Evolutionary conservation across 2,888 invertebrate species (phyloP).

Genomic region (Campopleginae sp.): DNA sequence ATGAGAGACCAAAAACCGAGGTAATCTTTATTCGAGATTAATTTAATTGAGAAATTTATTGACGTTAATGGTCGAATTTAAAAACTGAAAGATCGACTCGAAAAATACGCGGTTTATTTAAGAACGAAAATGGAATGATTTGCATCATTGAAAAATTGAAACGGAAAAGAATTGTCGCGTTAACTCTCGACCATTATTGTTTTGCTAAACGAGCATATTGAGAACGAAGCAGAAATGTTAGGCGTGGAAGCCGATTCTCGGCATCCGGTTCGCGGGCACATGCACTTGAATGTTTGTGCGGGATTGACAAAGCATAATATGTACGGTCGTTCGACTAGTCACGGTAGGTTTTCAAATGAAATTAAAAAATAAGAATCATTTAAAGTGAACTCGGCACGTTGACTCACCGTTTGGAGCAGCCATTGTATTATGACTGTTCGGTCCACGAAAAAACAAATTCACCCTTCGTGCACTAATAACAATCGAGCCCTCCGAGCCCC

Average conservation of each 20-base stretch:
- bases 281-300: slow-evolving; percentile 14
- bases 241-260: slow-evolving; percentile 23
- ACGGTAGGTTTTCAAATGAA: neutral
- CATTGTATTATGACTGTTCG: neutral
- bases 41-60: neutral
- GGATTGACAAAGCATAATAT: neutral
- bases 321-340: neutral
- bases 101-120: neutral
- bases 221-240: slow-evolving; percentile 1
- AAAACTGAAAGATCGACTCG: neutral
- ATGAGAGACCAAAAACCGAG: too few relatives aligned
- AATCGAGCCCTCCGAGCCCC: neutral
- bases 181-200: neutral
- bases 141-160: neutral
- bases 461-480: neutral
- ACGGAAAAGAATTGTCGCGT: neutral
- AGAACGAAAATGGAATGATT: neutral
- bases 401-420: slow-evolving; percentile 43
- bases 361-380: neutral
- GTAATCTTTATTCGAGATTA: too few relatives aligned
- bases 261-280: neutral
- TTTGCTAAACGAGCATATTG: neutral
- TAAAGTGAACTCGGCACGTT: neutral
- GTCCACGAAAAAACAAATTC: slow-evolving; percentile 7
- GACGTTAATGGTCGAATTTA: too few relatives aligned